These are phyloP conservation scores for Diabrotica balteata DNA, from an alignment of 2,888 invertebrate genomes.

Conservation along the genomic window DNA sequence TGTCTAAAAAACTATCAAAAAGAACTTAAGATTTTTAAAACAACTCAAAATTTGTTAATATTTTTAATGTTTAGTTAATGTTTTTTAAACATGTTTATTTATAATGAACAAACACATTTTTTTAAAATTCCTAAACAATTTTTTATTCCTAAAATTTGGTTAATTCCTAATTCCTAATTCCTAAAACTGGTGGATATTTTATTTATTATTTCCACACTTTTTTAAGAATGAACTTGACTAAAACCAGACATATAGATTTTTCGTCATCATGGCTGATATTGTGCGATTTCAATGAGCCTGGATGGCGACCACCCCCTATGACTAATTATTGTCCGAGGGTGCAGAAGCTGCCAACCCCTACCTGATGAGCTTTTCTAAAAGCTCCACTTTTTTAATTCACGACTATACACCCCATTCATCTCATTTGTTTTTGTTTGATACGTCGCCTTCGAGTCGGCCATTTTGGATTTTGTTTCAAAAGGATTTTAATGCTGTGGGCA, in stretches of 20 bases:
- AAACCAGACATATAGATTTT: background rate
- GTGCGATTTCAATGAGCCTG: conserved; percentile 31
- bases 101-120: no score
- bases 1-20: no score
- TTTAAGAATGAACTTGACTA: no score
- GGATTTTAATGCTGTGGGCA: conserved; percentile 5
- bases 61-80: no score
- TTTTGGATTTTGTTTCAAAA: conserved; percentile 34
- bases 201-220: no score
- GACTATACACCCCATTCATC: conserved; percentile 35
- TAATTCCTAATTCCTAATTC: no score
- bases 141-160: no score
- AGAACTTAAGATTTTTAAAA: no score
- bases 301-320: conserved; percentile 54
- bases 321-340: conserved; percentile 60
- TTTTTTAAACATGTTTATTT: no score
- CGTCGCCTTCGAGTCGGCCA: conserved; percentile 28
- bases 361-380: conserved; percentile 35
- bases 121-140: no score
- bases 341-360: conserved; percentile 47
- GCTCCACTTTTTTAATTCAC: conserved; percentile 39
- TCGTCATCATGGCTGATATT: conserved; percentile 50
- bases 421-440: conserved; percentile 33
- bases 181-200: no score
- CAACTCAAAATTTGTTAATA: no score